These are phyloP conservation scores for Digitonthophagus gazella DNA, from an alignment of 2,888 invertebrate genomes.

Conservation along the genomic window DNA sequence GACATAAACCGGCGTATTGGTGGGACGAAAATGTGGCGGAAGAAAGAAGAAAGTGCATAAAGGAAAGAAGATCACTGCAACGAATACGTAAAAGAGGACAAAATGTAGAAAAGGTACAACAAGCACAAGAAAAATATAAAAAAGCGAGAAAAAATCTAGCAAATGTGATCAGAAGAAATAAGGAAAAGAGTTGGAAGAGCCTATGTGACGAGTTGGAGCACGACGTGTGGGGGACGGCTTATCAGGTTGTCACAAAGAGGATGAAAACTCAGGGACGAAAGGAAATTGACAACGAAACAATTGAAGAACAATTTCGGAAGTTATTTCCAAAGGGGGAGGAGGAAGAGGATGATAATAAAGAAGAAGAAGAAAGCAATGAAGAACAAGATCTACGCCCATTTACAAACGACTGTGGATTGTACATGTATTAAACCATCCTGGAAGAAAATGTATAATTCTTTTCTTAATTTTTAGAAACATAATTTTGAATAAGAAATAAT, in stretches of 20 bases:
- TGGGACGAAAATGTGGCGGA: background rate
- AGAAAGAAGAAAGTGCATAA: background rate
- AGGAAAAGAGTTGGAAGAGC: constrained; percentile 16
- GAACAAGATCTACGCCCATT: background rate
- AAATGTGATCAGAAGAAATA: constrained; percentile 1
- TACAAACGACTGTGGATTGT: no score
- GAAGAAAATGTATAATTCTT: no score
- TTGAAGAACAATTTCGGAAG: background rate
- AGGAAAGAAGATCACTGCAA: background rate
- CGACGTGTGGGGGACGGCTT: constrained; percentile 18
- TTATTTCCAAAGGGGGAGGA: background rate
- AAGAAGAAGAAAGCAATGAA: background rate
- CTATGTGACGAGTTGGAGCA: constrained; percentile 13
- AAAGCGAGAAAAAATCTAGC: background rate
- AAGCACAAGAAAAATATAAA: constrained; percentile 6
- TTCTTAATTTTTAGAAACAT: no score
- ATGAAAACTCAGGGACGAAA: background rate
- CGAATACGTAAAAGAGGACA: background rate
- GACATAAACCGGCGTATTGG: background rate
- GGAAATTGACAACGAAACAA: background rate
- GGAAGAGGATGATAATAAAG: background rate
- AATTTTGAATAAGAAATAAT: no score
- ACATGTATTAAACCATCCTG: no score
- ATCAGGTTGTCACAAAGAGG: constrained; percentile 16
- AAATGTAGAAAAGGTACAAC: background rate